Base-by-base conservation (phyloP, 2,113 vertebrate genomes). In the Cyphomyrus discorhynchus region DNA sequence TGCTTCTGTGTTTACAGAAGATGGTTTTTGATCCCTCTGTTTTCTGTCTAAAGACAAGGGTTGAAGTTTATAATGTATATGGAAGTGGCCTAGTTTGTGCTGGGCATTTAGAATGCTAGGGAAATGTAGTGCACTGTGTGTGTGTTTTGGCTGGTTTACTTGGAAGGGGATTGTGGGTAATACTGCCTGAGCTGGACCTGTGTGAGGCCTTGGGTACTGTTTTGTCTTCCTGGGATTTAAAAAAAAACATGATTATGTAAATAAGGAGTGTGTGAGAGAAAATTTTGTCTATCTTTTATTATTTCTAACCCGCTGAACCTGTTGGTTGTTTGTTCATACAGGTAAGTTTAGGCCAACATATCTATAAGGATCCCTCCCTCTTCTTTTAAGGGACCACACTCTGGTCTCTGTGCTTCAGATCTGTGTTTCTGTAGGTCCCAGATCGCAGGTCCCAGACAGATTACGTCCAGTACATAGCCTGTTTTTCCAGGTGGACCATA, bases 1-100 rank as follows among this genome's bases (percentile, higher is more conserved):
- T 89, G 46, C 70, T 50, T 52, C 46, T 82, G 47, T 89, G 50
- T 77, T 53, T 52, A 82, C 46, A 80, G 45, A 89, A 49, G 45
- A 52, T 53, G 46, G 27, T 39, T 53, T 24, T 56, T 50, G 42
- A 89, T 50, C 47, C 39, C 31, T 21, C 35, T 66, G 19, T 50
- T 45, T 88, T 77, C n/a, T 31, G 24, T 77, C 80, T 50, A 50
- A 89, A 89, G 24, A 31, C 45, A 80, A 77, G 66, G 42, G 46
- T 45, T 50, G 31, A 19, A 89, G 45, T 53, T 45, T 87, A 49
- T 49, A 70, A 45, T 27, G 31, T 46, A 17, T 50, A 56, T 5
- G 15, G 10, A n/a, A 45, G 11, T 88, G 58, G 58, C 45, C 87
- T 88, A 58, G 88, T 74, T 74, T 49, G 35, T 42, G 39, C 82